Evolutionary conservation across 1,140 invertebrate species (phyloP), one percentile per base, ranked within the genome.

Genomic region (Diorhabda elongata): DNA sequence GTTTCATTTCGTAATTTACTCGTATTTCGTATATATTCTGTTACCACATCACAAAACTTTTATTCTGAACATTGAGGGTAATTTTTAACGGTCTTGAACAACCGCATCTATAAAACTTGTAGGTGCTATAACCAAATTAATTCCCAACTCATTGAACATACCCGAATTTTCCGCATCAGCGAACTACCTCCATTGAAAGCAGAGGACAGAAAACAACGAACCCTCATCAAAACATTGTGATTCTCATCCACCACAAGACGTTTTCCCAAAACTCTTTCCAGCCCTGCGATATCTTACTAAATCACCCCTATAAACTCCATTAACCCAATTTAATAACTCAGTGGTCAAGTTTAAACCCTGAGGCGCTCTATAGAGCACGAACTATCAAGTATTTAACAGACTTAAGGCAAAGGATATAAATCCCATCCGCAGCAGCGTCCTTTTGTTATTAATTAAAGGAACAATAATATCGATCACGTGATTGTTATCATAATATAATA

Each of bases 241-340:
- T 52, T 52, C 47, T n/a, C 47, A 52, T 52, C 47, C 47, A 52
- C 47, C 47, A 52, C 47, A 52, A 52, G 47, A 52, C 47, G 47
- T 52, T 52, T 52, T 52, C 47, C 47, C 47, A 52, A 52, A 52
- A 52, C 47, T 52, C 47, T 52, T 52, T 52, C 47, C n/a, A 52
- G n/a, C 47, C 47, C 47, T 52, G 47, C 47, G 47, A 52, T 52
- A 52, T 52, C 47, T 52, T 52, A 52, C 47, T 52, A 52, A 52
- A 52, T 52, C 47, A 52, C 47, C 47, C 47, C 47, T 3, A 52
- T 52, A 52, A 52, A 52, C 47, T 52, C 47, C 47, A 52, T 52
- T 52, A 52, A 52, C 47, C 47, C 47, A 52, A 52, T 52, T 52
- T 52, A 52, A 52, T 52, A 52, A 52, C 47, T 52, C 47, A 52